These are phyloP conservation scores for Fregata magnificens DNA, from an alignment of 2,113 vertebrate genomes.

Conservation along the genomic window DNA sequence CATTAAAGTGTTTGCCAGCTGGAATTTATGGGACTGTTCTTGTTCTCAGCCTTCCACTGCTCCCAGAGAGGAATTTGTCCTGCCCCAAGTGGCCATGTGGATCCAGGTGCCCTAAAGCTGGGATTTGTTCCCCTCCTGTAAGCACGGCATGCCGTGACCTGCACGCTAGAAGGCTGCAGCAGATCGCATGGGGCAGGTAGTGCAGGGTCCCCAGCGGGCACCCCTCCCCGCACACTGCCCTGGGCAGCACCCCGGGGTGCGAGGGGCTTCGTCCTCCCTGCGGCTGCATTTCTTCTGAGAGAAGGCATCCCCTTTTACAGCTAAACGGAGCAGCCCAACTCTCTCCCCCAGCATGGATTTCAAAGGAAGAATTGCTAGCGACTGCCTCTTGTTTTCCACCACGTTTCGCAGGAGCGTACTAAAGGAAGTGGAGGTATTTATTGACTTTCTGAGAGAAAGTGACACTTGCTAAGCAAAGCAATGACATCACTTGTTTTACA, in stretches of 20 bases:
- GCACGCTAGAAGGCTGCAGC: neutral
- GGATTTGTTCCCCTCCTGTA: neutral
- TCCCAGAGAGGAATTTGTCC: neutral
- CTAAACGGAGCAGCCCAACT: neutral
- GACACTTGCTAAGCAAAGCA: neutral
- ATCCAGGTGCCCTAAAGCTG: neutral
- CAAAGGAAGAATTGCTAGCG: neutral
- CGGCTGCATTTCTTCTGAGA: neutral
- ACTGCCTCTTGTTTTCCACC: neutral
- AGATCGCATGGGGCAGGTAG: rapidly evolving
- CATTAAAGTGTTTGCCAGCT: neutral
- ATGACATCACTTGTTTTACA: neutral
- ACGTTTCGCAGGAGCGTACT: neutral
- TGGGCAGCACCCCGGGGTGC: neutral
- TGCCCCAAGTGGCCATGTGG: neutral
- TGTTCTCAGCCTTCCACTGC: neutral
- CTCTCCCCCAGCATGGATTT: neutral
- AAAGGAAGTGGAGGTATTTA: neutral
- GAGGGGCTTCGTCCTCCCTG: neutral
- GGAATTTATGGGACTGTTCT: neutral
- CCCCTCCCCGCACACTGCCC: neutral
- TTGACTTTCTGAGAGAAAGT: neutral
- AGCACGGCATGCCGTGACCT: rapidly evolving
- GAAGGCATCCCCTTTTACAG: neutral
- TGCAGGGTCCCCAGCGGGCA: neutral